These are phyloP conservation scores for Cariama cristata DNA, from an alignment of 2,113 vertebrate species.

Conservation along the genomic window DNA sequence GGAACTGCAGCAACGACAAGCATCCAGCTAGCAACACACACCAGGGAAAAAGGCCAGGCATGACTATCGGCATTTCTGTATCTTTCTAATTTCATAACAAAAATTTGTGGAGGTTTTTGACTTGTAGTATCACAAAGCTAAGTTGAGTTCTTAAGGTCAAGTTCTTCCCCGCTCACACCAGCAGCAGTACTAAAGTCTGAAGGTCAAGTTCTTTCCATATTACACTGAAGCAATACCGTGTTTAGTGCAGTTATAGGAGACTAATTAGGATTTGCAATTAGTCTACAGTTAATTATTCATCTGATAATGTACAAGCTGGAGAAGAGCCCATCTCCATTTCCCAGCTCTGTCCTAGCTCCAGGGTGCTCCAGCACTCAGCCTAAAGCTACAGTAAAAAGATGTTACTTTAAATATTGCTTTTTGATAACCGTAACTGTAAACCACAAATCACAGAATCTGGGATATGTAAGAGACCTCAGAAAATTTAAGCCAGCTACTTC, in stretches of 20 bases:
- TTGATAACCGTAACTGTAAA: background rate
- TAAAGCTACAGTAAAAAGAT: background rate
- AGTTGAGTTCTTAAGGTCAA: background rate
- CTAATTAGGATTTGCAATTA: constrained; percentile 54
- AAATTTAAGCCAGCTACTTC: background rate
- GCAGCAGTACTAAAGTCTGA: background rate
- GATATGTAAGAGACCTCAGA: background rate
- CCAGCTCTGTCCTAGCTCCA: background rate
- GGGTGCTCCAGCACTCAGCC: background rate
- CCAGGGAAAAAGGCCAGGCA: rapidly evolving
- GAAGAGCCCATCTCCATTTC: constrained; percentile 11
- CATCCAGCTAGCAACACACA: background rate
- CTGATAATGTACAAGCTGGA: constrained; percentile 42
- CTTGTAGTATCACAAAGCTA: background rate
- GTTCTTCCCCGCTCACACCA: background rate
- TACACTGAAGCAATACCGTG: background rate
- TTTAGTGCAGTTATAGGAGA: background rate
- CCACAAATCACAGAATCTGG: background rate
- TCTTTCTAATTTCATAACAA: background rate
- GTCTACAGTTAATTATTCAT: constrained; percentile 60
- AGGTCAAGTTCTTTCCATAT: background rate
- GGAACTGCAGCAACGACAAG: background rate
- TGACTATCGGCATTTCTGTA: rapidly evolving
- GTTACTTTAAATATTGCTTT: background rate
- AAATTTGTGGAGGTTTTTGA: background rate